Evolutionary conservation across 1,140 invertebrate species (phyloP).

Genomic region (Cecropterus lyciades): DNA sequence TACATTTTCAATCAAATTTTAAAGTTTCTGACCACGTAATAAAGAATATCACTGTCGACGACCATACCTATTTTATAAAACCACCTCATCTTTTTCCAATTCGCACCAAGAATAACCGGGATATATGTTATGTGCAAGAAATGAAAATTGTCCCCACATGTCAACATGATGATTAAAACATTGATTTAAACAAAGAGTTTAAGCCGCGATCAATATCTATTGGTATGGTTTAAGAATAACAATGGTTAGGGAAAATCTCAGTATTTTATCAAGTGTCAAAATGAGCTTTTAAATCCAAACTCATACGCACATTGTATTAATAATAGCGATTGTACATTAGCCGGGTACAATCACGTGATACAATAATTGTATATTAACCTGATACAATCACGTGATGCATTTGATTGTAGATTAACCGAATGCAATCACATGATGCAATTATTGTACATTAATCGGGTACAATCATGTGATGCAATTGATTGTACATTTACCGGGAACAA

Average conservation of each 20-base stretch:
- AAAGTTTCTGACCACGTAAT: no score
- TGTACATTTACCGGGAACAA: no score
- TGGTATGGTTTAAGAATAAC: slow-evolving; percentile 1
- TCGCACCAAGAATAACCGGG: not conserved
- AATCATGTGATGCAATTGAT: no score
- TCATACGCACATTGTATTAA: not conserved
- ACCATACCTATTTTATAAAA: not conserved
- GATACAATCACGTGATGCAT: no score
- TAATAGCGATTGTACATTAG: not conserved
- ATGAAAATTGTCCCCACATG: slow-evolving; percentile 1
- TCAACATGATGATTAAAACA: slow-evolving; percentile 2
- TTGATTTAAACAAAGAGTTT: slow-evolving; percentile 5
- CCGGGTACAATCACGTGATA: no score
- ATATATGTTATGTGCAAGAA: not conserved
- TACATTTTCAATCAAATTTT: no score
- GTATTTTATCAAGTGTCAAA: slow-evolving; percentile 25
- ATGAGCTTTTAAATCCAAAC: slow-evolving; percentile 5
- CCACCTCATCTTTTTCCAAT: not conserved
- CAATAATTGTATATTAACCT: no score
- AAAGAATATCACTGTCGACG: no score
- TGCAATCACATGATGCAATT: no score
- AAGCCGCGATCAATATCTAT: not conserved
- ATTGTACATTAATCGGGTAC: no score
- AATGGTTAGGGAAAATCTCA: slow-evolving; percentile 18
- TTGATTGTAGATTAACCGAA: no score